Conservation (phyloP, 2,888 invertebrate species). For the Rhagium mordax region DNA sequence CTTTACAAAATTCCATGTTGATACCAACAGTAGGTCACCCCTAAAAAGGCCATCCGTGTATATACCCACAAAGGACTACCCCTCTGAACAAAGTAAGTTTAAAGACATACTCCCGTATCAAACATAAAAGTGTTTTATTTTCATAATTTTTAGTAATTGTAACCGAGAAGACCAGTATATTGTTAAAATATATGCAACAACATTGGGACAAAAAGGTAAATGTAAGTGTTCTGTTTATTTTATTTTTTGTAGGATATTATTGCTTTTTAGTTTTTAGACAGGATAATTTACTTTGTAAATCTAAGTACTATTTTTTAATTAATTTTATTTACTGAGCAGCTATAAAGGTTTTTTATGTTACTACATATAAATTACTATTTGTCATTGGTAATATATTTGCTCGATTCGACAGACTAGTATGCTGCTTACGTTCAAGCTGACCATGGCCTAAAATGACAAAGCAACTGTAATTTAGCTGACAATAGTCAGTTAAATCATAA, state of each 20-base stretch:
- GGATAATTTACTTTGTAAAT: no score
- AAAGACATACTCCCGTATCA: neutral
- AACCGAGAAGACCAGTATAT: slow-evolving; percentile 95
- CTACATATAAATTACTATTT: no score
- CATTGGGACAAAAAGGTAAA: slow-evolving; percentile 91
- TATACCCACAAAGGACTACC: slow-evolving; percentile 92
- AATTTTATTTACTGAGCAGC: neutral
- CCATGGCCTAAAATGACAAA: no score
- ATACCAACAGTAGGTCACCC: slow-evolving; percentile 85
- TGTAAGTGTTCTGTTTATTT: slow-evolving; percentile 15
- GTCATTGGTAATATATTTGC: no score
- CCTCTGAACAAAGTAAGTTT: slow-evolving; percentile 90
- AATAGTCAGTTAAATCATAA: no score
- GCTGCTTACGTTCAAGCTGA: no score
- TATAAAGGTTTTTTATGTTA: neutral
- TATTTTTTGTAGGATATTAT: neutral
- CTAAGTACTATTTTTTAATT: neutral
- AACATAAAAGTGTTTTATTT: slow-evolving; percentile 12
- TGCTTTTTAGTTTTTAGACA: neutral
- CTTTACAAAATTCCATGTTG: slow-evolving; percentile 92
- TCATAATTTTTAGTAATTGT: slow-evolving; percentile 84
- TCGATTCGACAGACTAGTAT: no score
- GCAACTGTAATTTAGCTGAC: no score
- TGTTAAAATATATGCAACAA: slow-evolving; percentile 93
- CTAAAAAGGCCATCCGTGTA: slow-evolving; percentile 92